A percentile compares a stretch with the other conserved stretches of the same genome.
These are phyloP conservation scores for Falco biarmicus DNA, from an alignment of 2,797 vertebrate species.

Conservation along the genomic window DNA sequence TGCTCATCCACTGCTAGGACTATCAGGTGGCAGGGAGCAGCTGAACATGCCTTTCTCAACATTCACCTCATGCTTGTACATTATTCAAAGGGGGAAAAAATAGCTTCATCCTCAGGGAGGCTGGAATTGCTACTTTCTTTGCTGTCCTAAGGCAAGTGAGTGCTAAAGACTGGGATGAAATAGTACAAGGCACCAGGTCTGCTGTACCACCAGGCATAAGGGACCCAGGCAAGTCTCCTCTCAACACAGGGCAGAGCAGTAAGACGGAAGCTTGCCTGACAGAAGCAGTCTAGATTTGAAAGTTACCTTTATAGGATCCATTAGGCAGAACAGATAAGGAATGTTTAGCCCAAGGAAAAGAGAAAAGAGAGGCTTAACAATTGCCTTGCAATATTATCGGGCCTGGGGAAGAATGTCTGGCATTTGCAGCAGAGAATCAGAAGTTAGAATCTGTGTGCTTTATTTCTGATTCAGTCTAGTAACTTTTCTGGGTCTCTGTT, in stretches of 20 bases:
- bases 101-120: slow-evolving; percentile 29
- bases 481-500: neutral
- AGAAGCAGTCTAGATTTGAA: neutral
- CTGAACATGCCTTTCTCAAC: slow-evolving; percentile 81
- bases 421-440: neutral
- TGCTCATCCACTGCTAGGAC: slow-evolving; percentile 48
- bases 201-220: neutral
- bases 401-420: neutral
- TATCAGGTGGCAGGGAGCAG: slow-evolving; percentile 82
- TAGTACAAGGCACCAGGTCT: neutral
- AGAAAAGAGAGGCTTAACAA: neutral
- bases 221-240: neutral
- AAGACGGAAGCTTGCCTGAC: neutral
- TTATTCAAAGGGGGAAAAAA: slow-evolving; percentile 67
- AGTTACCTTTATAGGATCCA: neutral
- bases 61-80: slow-evolving; percentile 68
- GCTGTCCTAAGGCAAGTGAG: neutral
- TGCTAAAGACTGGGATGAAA: neutral
- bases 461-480: neutral
- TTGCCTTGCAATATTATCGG: neutral
- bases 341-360: neutral
- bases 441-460: neutral
- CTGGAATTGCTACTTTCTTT: slow-evolving; percentile 25
- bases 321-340: neutral
- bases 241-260: neutral